phyloP scores from a whole-genome alignment of 2,888 invertebrate genomes.

The Heliconius aoede region DNA sequence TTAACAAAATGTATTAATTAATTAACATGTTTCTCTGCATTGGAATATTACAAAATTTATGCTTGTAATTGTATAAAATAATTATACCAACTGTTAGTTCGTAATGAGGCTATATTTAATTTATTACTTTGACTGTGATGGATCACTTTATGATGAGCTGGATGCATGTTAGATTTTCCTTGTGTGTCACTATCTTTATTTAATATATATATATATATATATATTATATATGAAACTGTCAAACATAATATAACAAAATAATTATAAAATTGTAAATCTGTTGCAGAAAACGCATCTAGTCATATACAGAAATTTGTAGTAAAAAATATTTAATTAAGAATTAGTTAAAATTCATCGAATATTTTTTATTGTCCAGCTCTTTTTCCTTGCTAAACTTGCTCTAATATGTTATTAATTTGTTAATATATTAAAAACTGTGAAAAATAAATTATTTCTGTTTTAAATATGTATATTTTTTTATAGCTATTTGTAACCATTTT shows the following conservation, averaged over 20 bases:
- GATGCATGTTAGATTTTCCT: constrained; percentile 29
- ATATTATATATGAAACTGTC: background rate
- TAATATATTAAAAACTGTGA: constrained; percentile 51
- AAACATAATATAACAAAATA: background rate
- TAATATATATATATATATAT: background rate
- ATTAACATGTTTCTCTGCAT: constrained; percentile 22
- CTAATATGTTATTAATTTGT: constrained; percentile 53
- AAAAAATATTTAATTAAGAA: constrained; percentile 7
- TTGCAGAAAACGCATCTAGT: constrained; percentile 39
- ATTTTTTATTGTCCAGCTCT: constrained; percentile 26
- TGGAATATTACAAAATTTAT: constrained; percentile 20
- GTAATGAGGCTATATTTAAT: constrained; percentile 56
- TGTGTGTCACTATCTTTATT: background rate
- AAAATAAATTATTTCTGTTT: constrained; percentile 59
- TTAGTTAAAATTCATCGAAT: background rate
- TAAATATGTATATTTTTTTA: constrained; percentile 34
- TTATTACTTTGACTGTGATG: constrained; percentile 57
- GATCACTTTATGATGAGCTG: constrained; percentile 52
- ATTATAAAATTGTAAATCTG: background rate
- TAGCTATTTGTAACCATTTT: too few relatives aligned
- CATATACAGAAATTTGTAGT: constrained; percentile 19
- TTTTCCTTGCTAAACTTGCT: constrained; percentile 39
- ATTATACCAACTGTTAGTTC: constrained; percentile 29
- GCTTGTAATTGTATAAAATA: constrained; percentile 9
- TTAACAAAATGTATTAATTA: background rate